Conservation (phyloP, 2,888 invertebrate genomes). For the Polymixis flavicincta region DNA sequence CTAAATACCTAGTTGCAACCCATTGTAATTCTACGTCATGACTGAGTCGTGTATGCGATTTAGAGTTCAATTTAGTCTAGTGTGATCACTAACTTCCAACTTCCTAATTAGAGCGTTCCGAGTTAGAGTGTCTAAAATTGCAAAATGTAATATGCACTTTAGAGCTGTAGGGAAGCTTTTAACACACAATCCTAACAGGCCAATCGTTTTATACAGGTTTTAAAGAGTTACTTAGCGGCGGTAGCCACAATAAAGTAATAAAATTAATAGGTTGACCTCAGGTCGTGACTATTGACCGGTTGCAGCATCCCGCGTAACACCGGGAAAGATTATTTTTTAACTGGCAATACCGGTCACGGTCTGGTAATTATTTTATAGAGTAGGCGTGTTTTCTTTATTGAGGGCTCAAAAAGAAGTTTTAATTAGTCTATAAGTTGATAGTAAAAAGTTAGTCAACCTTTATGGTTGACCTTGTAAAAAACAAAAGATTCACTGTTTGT, state of each 20-base stretch:
- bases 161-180: background rate
- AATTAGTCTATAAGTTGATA: slow-evolving; percentile 5
- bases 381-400: slow-evolving; percentile 32
- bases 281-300: slow-evolving; percentile 55
- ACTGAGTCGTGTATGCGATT: too few species aligned
- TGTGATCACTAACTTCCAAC: too few species aligned
- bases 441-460: background rate
- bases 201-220: background rate
- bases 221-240: background rate
- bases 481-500: background rate
- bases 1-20: too few species aligned
- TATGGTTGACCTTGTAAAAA: background rate
- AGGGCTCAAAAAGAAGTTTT: slow-evolving; percentile 14
- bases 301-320: slow-evolving; percentile 62
- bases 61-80: too few species aligned
- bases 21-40: too few species aligned
- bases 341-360: slow-evolving; percentile 32
- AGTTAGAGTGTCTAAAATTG: too few species aligned
- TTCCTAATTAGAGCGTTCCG: too few species aligned
- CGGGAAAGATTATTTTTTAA: slow-evolving; percentile 44
- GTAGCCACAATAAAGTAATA: slow-evolving; percentile 43
- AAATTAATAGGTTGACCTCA: slow-evolving; percentile 43
- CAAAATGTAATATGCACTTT: too few species aligned
- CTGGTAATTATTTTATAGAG: slow-evolving; percentile 43
- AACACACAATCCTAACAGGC: background rate